These are phyloP conservation scores for Mormyrus iriodes DNA, from an alignment of 2,113 vertebrate species.

Conservation along the genomic window DNA sequence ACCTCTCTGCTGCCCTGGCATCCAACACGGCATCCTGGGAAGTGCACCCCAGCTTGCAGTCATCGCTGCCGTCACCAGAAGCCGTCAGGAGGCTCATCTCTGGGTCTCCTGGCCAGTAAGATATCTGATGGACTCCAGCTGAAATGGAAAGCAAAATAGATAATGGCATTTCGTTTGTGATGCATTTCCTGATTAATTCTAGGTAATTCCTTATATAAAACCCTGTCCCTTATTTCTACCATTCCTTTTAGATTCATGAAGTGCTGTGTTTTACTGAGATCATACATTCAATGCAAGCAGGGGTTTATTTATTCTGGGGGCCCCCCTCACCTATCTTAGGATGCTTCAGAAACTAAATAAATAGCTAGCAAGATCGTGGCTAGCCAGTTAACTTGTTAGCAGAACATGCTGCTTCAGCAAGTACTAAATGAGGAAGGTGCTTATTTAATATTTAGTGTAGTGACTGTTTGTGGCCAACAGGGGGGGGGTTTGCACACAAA, in stretches of 20 bases:
- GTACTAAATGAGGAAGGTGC: background rate
- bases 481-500: background rate
- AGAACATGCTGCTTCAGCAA: background rate
- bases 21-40: slow-evolving; percentile 76
- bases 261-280: background rate
- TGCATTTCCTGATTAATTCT: background rate
- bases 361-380: background rate
- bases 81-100: slow-evolving; percentile 74
- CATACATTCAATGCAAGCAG: background rate
- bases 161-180: background rate
- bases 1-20: slow-evolving; percentile 73
- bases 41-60: slow-evolving; percentile 26
- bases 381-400: background rate
- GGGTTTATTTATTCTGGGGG: too few relatives aligned
- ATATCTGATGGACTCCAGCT: slow-evolving; percentile 89
- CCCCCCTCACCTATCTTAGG: background rate
- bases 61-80: slow-evolving; percentile 40
- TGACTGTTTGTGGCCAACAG: background rate
- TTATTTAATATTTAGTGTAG: background rate
- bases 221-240: background rate
- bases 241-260: background rate
- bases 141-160: slow-evolving; percentile 33
- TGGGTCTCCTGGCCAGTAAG: slow-evolving; percentile 90
- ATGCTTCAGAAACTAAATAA: background rate
- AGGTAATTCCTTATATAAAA: background rate